Percentiles rank a stretch among this genome's conserved stretches.
Evolutionary conservation across 2,113 vertebrate species (phyloP).

Genomic region (Probosciger aterrimus): DNA sequence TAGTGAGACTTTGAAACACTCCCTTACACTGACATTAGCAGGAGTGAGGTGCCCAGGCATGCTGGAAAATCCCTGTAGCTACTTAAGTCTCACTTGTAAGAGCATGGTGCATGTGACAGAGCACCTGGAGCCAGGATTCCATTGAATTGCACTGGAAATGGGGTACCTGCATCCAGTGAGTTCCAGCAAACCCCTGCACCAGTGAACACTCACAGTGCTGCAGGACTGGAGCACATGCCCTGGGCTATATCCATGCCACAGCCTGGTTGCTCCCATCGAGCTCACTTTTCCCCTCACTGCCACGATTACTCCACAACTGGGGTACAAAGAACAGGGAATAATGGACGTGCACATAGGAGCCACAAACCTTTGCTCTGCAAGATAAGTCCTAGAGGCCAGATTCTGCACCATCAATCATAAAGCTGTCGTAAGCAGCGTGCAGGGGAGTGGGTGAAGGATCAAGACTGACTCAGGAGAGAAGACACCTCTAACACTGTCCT

Average conservation of each 20-base stretch:
- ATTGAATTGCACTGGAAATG: not conserved
- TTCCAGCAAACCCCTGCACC: not conserved
- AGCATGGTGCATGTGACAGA: not conserved
- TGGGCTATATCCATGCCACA: not conserved
- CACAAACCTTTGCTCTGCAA: not conserved
- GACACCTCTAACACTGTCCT: not conserved
- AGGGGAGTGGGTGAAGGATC: not conserved
- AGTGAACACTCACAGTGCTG: accelerated
- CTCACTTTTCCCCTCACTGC: not conserved
- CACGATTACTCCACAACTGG: not conserved
- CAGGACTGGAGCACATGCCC: not conserved
- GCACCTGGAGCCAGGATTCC: not conserved
- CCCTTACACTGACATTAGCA: not conserved
- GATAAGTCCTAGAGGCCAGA: not conserved
- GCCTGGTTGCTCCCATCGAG: not conserved
- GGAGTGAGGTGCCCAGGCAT: not conserved
- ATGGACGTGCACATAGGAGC: accelerated
- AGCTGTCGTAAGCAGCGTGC: not conserved
- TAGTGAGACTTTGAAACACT: not conserved
- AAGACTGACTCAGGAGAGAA: not conserved
- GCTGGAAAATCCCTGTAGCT: not conserved
- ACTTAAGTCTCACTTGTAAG: not conserved
- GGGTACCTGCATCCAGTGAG: not conserved
- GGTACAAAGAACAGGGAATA: not conserved
- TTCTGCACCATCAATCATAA: not conserved